phyloP scores from a whole-genome alignment of 37 sponge, comb jelly and placozoan genomes.

The Amphimedon queenslandica region DNA sequence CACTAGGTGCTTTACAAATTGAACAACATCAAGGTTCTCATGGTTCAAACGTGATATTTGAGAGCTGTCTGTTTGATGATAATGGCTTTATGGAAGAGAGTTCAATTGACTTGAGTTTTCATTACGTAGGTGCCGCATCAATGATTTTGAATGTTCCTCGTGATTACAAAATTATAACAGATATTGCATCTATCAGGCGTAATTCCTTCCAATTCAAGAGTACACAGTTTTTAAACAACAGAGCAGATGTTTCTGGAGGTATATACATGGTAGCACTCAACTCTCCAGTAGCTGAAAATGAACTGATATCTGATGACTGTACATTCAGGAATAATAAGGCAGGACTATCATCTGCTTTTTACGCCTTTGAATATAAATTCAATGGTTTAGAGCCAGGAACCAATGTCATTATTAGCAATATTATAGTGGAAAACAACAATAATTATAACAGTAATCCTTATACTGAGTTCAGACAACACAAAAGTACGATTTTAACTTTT shows the following conservation, averaged over 20 bases:
- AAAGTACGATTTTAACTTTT: not conserved
- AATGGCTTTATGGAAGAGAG: not conserved
- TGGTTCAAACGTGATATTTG: not conserved
- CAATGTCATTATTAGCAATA: not conserved
- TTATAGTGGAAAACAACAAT: not conserved
- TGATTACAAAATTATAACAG: not conserved
- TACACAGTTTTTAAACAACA: conserved; percentile 1
- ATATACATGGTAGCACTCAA: not conserved
- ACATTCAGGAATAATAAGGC: conserved; percentile 1
- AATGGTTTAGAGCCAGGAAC: not conserved
- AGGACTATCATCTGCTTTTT: not conserved
- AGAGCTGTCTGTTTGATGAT: not conserved
- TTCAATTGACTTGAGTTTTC: not conserved
- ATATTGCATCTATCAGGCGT: not conserved
- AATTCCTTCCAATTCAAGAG: not conserved
- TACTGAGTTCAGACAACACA: not conserved
- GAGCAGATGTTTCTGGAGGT: not conserved
- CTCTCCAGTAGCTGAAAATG: conserved; percentile 5
- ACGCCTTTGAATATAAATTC: not conserved
- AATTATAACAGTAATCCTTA: not conserved
- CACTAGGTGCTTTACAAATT: conserved; percentile 10
- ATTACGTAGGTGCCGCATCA: not conserved
- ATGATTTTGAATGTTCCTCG: not conserved
- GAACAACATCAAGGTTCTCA: not conserved
- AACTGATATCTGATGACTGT: conserved; percentile 10